Evolutionary conservation across 2,888 invertebrate genomes (phyloP).

Genomic region (Eretmocerus hayati): DNA sequence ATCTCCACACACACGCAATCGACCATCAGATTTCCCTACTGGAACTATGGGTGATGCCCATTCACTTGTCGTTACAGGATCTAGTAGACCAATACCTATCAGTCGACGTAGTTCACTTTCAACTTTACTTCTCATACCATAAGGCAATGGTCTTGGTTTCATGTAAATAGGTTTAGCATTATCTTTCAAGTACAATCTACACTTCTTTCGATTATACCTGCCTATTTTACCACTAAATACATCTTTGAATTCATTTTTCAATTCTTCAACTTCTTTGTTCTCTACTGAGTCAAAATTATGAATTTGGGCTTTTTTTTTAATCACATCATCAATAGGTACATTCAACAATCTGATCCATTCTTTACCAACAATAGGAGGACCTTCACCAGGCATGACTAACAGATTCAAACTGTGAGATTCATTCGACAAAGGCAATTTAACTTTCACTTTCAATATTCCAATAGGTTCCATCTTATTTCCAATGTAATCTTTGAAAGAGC

Average conservation of each 20-base stretch:
- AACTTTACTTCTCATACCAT: slow-evolving; percentile 12
- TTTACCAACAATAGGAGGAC: not conserved
- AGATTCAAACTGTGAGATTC: too few relatives aligned
- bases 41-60: slow-evolving; percentile 9
- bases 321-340: too few relatives aligned
- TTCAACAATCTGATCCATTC: not conserved
- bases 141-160: slow-evolving; percentile 12
- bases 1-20: slow-evolving; percentile 4
- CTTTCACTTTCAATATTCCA: too few relatives aligned
- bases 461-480: too few relatives aligned
- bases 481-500: too few relatives aligned
- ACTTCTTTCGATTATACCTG: slow-evolving; percentile 12
- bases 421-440: too few relatives aligned
- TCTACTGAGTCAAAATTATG: too few relatives aligned
- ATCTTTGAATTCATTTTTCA: not conserved
- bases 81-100: not conserved
- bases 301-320: too few relatives aligned
- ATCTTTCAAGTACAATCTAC: slow-evolving; percentile 17
- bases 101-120: slow-evolving; percentile 6
- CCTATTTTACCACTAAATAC: slow-evolving; percentile 7
- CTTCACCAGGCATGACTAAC: not conserved
- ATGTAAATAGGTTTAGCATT: slow-evolving; percentile 11
- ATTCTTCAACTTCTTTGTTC: too few relatives aligned
- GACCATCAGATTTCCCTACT: slow-evolving; percentile 4
- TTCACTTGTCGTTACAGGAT: slow-evolving; percentile 3